A percentile compares a stretch with the other conserved stretches of the same genome.
These are phyloP conservation scores for Coremacera marginata DNA, from an alignment of 2,888 invertebrate genomes.

Conservation along the genomic window DNA sequence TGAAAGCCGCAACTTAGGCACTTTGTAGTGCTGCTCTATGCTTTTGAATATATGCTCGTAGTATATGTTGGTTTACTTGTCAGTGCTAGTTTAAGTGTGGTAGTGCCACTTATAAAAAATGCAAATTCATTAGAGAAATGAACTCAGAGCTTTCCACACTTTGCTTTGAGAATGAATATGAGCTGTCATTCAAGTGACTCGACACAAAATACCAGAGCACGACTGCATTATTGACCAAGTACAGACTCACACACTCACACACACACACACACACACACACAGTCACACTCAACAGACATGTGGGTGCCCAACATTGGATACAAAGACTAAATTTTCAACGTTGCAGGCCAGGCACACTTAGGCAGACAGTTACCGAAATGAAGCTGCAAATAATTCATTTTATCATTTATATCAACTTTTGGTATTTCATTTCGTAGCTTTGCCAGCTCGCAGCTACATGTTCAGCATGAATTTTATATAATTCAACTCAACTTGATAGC, in stretches of 20 bases:
- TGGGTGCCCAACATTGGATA: neutral
- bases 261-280: neutral
- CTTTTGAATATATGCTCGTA: too few species aligned
- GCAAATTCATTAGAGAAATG: slow-evolving; percentile 35
- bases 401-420: slow-evolving; percentile 4
- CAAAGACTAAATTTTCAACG: neutral
- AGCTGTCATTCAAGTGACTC: too few species aligned
- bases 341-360: neutral
- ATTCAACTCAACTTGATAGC: neutral
- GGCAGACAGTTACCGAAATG: neutral
- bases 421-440: neutral
- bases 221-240: neutral
- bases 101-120: slow-evolving; percentile 14
- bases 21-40: too few species aligned
- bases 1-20: neutral
- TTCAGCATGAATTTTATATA: neutral
- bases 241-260: neutral
- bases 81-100: neutral
- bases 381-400: slow-evolving; percentile 6
- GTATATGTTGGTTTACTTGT: too few species aligned
- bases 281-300: neutral
- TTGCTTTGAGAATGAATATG: too few species aligned
- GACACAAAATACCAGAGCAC: too few species aligned
- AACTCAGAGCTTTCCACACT: slow-evolving; percentile 3
- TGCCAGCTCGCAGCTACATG: neutral